phyloP scores from a whole-genome alignment of 2,888 invertebrate genomes.

The Chorisops tibialis region DNA sequence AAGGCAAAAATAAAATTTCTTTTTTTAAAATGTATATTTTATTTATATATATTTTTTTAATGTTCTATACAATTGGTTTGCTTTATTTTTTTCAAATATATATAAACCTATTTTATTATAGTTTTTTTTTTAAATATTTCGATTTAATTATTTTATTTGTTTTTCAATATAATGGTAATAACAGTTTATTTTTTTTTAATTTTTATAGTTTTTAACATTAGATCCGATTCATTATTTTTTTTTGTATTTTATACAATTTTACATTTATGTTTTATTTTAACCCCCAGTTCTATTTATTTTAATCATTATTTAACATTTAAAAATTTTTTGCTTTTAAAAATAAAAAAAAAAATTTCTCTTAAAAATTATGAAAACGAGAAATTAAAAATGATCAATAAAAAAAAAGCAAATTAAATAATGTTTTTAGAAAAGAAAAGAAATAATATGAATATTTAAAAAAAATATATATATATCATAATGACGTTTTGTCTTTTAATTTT shows the following conservation, averaged over 20 bases:
- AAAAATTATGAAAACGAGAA: no score
- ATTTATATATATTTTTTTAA: slow-evolving; percentile 10
- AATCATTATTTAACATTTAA: no score
- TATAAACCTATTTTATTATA: slow-evolving; percentile 33
- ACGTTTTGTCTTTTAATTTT: slow-evolving; percentile 13
- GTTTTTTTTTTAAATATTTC: slow-evolving; percentile 32
- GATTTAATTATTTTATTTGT: slow-evolving; percentile 31
- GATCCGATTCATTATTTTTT: neutral
- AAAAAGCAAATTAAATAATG: no score
- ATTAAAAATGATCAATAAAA: no score
- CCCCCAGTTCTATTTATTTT: slow-evolving; percentile 1
- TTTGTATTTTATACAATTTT: slow-evolving; percentile 6
- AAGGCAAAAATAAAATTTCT: slow-evolving; percentile 23
- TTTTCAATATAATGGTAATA: slow-evolving; percentile 6
- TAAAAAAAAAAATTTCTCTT: no score
- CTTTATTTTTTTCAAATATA: neutral
- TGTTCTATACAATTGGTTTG: slow-evolving; percentile 18
- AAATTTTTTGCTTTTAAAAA: no score
- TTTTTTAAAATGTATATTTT: slow-evolving; percentile 12
- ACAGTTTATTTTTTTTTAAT: neutral
- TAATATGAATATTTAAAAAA: no score
- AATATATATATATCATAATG: slow-evolving; percentile 6
- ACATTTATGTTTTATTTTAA: slow-evolving; percentile 3
- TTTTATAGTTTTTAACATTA: slow-evolving; percentile 3
- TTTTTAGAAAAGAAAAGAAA: no score